A percentile compares a stretch with the other conserved stretches of the same genome.
phyloP scores from a whole-genome alignment of 2,888 invertebrate genomes.

The Plutella xylostella region DNA sequence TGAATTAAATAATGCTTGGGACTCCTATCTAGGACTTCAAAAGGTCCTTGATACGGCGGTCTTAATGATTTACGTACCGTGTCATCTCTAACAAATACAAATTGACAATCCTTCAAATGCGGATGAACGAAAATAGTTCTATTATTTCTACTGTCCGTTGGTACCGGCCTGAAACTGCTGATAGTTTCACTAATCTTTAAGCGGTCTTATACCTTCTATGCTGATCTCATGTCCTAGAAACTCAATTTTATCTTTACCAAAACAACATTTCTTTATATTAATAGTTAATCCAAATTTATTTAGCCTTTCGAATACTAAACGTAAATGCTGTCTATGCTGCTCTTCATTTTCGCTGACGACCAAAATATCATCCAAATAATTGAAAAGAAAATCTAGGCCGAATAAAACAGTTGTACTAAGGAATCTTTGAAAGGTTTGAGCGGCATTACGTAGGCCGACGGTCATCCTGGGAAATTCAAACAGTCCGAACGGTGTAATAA shows the following conservation, averaged over 20 bases:
- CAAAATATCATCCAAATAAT: conserved; percentile 28
- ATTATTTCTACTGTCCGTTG: too few species aligned
- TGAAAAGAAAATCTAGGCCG: conserved; percentile 20
- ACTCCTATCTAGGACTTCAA: too few species aligned
- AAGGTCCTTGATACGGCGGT: too few species aligned
- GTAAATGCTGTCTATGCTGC: conserved; percentile 16
- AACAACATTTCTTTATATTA: not conserved
- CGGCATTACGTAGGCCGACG: conserved; percentile 29
- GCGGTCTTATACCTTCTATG: conserved; percentile 67
- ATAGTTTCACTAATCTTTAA: too few species aligned
- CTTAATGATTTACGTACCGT: too few species aligned
- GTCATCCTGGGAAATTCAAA: conserved; percentile 27
- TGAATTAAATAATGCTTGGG: too few species aligned
- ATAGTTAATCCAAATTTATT: conserved; percentile 14
- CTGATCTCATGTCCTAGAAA: conserved; percentile 66
- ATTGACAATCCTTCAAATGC: too few species aligned
- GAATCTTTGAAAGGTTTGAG: conserved; percentile 27
- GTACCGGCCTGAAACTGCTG: too few species aligned
- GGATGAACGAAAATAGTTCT: too few species aligned
- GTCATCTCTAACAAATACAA: too few species aligned
- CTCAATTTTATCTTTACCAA: conserved; percentile 1
- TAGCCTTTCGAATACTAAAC: conserved; percentile 15
- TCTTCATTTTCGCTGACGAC: conserved; percentile 16
- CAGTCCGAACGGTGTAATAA: conserved; percentile 29
- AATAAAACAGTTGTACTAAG: conserved; percentile 19